Conservation (phyloP, 2,113 vertebrate genomes). For the Pangasianodon gigas region DNA sequence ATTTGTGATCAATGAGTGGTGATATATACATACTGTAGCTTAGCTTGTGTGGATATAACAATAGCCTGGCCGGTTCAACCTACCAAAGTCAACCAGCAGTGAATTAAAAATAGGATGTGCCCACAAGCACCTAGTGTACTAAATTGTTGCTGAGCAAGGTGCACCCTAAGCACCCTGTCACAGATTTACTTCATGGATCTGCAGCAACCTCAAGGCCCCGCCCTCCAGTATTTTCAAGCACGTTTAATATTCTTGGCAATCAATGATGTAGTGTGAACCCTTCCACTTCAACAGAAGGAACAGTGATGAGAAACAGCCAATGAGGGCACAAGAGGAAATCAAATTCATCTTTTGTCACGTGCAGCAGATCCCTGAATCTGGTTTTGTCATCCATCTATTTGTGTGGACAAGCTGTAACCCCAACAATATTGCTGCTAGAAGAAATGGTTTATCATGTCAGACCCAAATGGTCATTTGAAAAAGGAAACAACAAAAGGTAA, state of each 20-base stretch:
- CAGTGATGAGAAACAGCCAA: not conserved
- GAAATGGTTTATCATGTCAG: too few relatives aligned
- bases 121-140: not conserved
- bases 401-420: too few relatives aligned
- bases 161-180: not conserved
- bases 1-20: too few relatives aligned
- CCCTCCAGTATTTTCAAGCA: not conserved
- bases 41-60: not conserved
- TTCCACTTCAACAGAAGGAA: too few relatives aligned
- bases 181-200: not conserved
- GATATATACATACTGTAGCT: too few relatives aligned
- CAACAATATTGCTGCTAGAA: too few relatives aligned
- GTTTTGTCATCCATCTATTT: not conserved
- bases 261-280: too few relatives aligned
- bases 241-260: not conserved
- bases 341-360: not conserved
- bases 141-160: not conserved
- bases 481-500: too few relatives aligned
- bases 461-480: too few relatives aligned
- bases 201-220: not conserved
- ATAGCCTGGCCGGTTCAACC: too few relatives aligned
- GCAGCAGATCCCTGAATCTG: not conserved
- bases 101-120: not conserved
- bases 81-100: too few relatives aligned
- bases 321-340: not conserved